These are phyloP conservation scores for Himalopsyche japonica DNA, from an alignment of 2,888 invertebrate genomes.

Conservation along the genomic window DNA sequence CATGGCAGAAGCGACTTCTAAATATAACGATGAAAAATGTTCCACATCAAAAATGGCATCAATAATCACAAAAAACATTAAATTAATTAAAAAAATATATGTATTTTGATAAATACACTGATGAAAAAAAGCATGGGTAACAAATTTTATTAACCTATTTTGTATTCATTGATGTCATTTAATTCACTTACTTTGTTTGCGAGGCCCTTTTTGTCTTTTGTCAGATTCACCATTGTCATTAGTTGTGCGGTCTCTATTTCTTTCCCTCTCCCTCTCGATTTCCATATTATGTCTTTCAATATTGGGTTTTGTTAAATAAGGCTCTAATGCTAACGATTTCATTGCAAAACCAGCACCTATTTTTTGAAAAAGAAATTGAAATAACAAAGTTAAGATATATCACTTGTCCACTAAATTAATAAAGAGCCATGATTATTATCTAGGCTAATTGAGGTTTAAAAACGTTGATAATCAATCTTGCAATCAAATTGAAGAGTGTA, in stretches of 20 bases:
- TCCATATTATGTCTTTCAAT: slow-evolving; percentile 59
- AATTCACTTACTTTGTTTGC: slow-evolving; percentile 31
- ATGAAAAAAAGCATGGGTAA: not conserved
- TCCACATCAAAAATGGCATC: not conserved
- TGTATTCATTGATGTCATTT: not conserved
- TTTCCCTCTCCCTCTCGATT: slow-evolving; percentile 52
- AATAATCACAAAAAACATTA: not conserved
- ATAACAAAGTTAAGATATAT: not conserved
- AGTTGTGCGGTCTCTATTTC: slow-evolving; percentile 43
- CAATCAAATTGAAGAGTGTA: not conserved
- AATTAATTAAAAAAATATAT: not conserved
- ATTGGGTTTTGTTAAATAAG: slow-evolving; percentile 58
- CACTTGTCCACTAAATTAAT: not conserved
- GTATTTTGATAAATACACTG: not conserved
- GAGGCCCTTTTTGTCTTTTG: slow-evolving; percentile 15
- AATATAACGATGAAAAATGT: not conserved
- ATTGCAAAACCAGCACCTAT: slow-evolving; percentile 45
- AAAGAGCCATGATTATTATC: not conserved
- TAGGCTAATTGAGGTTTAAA: not conserved
- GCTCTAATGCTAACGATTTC: slow-evolving; percentile 56
- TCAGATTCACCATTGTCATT: slow-evolving; percentile 40
- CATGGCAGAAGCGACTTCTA: slow-evolving; percentile 38
- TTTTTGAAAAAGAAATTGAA: slow-evolving; percentile 11
- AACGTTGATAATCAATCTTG: not conserved
- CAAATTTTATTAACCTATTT: not conserved